Percentiles rank a stretch among this genome's conserved stretches.
These are phyloP conservation scores for Hippocampus barbouri DNA, from an alignment of 2,113 vertebrate genomes.

Conservation along the genomic window DNA sequence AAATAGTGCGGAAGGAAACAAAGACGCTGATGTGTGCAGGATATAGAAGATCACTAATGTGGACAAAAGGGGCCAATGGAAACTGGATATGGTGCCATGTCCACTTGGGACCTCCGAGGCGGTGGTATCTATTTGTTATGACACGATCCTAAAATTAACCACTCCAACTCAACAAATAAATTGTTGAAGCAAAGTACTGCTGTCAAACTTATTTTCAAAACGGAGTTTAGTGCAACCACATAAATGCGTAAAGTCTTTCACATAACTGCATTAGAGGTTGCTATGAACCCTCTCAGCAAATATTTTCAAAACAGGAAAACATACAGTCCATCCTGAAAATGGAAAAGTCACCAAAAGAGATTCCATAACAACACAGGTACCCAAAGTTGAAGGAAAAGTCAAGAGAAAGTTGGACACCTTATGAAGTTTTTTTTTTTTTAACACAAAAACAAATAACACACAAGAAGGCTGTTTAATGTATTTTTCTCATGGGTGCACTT, in stretches of 20 bases:
- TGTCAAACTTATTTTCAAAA: not conserved
- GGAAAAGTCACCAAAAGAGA: not conserved
- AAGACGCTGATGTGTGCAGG: conserved; percentile 54
- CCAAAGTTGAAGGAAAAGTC: no score
- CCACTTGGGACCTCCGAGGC: conserved; percentile 30
- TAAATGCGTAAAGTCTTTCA: not conserved
- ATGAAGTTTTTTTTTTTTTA: no score
- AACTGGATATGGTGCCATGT: conserved; percentile 28
- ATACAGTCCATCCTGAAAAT: not conserved
- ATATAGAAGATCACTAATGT: conserved; percentile 42
- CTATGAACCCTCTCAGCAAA: no score
- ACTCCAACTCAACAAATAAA: not conserved
- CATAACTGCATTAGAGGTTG: no score
- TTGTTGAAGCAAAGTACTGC: conserved; percentile 11
- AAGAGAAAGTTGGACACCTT: not conserved
- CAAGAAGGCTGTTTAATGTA: not conserved
- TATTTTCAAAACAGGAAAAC: no score
- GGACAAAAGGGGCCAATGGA: conserved; percentile 51
- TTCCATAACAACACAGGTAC: not conserved
- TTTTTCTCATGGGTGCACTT: not conserved
- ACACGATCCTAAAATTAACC: conserved; percentile 12
- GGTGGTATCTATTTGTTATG: conserved; percentile 46
- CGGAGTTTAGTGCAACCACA: not conserved
- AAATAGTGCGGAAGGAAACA: conserved; percentile 66
- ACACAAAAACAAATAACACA: not conserved